Percentiles rank a stretch among this genome's conserved stretches.
These are phyloP conservation scores for Lepidostoma basale DNA, from an alignment of 1,140 invertebrate genomes.

Conservation along the genomic window DNA sequence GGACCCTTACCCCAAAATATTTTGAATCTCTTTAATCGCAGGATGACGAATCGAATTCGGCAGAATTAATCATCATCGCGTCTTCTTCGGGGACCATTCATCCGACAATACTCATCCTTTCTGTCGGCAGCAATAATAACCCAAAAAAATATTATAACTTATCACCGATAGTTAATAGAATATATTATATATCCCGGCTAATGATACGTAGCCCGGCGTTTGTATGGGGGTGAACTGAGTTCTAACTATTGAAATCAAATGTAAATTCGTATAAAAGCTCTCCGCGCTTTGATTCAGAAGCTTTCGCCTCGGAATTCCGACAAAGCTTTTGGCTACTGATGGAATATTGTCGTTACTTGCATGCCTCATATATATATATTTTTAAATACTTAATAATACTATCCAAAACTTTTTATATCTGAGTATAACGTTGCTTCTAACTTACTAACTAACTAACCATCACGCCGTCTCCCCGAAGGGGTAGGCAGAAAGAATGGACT, in stretches of 20 bases:
- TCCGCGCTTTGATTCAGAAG: conserved; percentile 2
- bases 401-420: no score
- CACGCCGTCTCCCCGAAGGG: no score
- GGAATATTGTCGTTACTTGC: conserved; percentile 13
- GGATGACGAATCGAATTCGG: conserved; percentile 29
- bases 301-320: conserved; percentile 14
- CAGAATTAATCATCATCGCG: conserved; percentile 23
- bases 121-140: no score
- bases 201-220: conserved; percentile 35
- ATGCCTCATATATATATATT: background rate
- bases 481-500: no score
- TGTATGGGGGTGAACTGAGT: conserved; percentile 22
- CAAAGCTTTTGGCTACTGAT: conserved; percentile 29
- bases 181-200: conserved; percentile 30
- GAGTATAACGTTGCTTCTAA: no score
- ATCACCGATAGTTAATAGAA: conserved; percentile 36
- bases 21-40: conserved; percentile 43
- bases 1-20: conserved; percentile 21
- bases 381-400: background rate
- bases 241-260: conserved; percentile 31
- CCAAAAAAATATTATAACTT: conserved; percentile 11
- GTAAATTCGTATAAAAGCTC: conserved; percentile 41
- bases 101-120: background rate
- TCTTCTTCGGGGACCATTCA: background rate
- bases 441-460: no score